Base-by-base conservation (phyloP, 2,797 vertebrate genomes). In the Esox masquinongy region DNA sequence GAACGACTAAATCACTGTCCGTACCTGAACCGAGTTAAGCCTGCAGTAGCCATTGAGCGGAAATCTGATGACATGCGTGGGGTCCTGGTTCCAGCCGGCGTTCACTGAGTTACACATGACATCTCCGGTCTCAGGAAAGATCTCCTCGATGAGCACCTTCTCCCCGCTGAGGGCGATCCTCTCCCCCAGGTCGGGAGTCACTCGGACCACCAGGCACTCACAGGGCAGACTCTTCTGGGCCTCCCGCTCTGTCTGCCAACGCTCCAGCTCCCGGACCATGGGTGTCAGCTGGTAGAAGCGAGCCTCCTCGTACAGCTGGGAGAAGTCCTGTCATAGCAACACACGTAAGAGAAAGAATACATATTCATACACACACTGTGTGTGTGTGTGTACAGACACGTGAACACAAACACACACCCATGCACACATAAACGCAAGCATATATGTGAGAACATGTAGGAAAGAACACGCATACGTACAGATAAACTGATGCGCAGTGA, bases 91-190 rank as follows among this genome's bases (percentile, higher is more conserved):
- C 96, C 96, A 97, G 82, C 96, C 96, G 0, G 96, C 96, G 0
- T 96, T 97, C 50, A 97, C 94, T 0, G 96, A 97, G 92, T 97
- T 96, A 79, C 95, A 96, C 96, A 97, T 97, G 86, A 97, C 95
- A 1, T 97, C 96, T 67, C 96, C 96, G 0, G 96, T 97, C 90
- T 97, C 96, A 0, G 96, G 96, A 84, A 97, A 97, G 87, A 96
- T 91, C 91, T 97, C 96, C 73, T 97, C 96, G 69, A 97, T 97
- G 72, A 97, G 93, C 1, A 95, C 94, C 56, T 97, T 97, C 93
- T 97, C 96, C 0, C 96, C 96, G 0, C 96, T 97, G 84, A 97
- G 79, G 0, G 95, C 94, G 6, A 97, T 97, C 70, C 96, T 92
- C 77, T 97, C 96, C 0, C 96, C 96, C 75, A 97, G 90, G 87